Percentiles rank a stretch among this genome's conserved stretches.
Evolutionary conservation across 2,888 invertebrate genomes (phyloP).

Genomic region (Dolichopus griseipennis): DNA sequence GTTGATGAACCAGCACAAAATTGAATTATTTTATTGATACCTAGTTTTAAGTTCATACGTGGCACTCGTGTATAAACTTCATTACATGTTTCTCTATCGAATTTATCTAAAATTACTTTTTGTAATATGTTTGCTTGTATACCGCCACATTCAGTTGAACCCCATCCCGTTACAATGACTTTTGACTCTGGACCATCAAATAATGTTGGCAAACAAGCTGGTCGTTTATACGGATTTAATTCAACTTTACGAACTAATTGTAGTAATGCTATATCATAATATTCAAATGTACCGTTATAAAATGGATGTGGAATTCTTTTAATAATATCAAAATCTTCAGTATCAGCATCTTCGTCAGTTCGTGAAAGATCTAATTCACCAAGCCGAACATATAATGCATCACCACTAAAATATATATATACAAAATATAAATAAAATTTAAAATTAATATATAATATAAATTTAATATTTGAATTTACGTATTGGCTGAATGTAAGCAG

Average conservation of each 20-base stretch:
- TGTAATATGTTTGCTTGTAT: conserved; percentile 42
- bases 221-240: conserved; percentile 41
- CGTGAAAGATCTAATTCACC: conserved; percentile 38
- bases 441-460: too few relatives aligned
- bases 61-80: conserved; percentile 23
- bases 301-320: conserved; percentile 39
- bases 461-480: conserved; percentile 19
- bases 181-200: conserved; percentile 26
- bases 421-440: too few relatives aligned
- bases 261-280: conserved; percentile 49
- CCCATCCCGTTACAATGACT: conserved; percentile 46
- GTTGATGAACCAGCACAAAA: conserved; percentile 48
- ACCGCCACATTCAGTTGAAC: conserved; percentile 35
- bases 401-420: conserved; percentile 17
- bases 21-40: conserved; percentile 45
- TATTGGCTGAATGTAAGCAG: conserved; percentile 26
- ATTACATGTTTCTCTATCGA: conserved; percentile 34
- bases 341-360: conserved; percentile 30
- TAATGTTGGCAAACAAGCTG: conserved; percentile 42
- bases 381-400: conserved; percentile 32
- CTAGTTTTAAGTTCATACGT: conserved; percentile 33
- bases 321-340: conserved; percentile 32
- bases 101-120: conserved; percentile 46
- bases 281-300: conserved; percentile 29
- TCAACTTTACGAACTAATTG: conserved; percentile 37